These are phyloP conservation scores for Sebastes itinus DNA, from an alignment of 2,797 vertebrate genomes.

Conservation along the genomic window DNA sequence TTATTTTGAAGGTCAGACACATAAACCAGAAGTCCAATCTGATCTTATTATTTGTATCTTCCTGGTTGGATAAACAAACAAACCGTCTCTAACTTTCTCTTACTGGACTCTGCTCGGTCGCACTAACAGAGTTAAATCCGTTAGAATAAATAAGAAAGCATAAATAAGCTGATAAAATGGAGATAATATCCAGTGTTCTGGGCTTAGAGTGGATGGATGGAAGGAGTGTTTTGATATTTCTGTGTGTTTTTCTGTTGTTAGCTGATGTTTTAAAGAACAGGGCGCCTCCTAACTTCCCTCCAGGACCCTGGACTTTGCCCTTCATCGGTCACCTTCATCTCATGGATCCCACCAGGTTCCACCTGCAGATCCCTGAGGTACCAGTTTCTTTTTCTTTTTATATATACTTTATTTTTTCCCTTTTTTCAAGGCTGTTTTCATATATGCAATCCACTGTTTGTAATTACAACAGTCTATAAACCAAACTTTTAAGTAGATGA, in stretches of 20 bases:
- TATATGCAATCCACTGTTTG: too few relatives aligned
- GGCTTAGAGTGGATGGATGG: constrained; percentile 63
- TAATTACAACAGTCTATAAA: too few relatives aligned
- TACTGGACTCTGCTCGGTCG: neutral
- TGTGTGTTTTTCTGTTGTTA: constrained; percentile 65
- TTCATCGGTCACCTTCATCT: constrained; percentile 72
- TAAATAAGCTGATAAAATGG: constrained; percentile 18
- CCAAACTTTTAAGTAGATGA: too few relatives aligned
- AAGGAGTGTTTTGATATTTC: constrained; percentile 55
- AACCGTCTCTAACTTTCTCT: neutral
- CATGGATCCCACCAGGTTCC: constrained; percentile 30
- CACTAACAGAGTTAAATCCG: too few relatives aligned
- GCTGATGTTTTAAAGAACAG: constrained; percentile 69
- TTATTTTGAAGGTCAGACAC: neutral
- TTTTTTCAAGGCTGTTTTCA: too few relatives aligned
- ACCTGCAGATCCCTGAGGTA: constrained; percentile 65
- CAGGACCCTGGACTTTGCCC: constrained; percentile 77
- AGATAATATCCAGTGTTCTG: neutral
- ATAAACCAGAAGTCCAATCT: neutral
- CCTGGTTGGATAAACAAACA: neutral
- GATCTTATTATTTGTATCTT: neutral
- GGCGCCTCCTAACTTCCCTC: constrained; percentile 77
- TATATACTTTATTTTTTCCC: too few relatives aligned
- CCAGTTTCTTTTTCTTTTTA: too few relatives aligned
- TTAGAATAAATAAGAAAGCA: neutral